Evolutionary conservation across 2,113 vertebrate genomes (phyloP).

Genomic region (Barnardius zonarius): DNA sequence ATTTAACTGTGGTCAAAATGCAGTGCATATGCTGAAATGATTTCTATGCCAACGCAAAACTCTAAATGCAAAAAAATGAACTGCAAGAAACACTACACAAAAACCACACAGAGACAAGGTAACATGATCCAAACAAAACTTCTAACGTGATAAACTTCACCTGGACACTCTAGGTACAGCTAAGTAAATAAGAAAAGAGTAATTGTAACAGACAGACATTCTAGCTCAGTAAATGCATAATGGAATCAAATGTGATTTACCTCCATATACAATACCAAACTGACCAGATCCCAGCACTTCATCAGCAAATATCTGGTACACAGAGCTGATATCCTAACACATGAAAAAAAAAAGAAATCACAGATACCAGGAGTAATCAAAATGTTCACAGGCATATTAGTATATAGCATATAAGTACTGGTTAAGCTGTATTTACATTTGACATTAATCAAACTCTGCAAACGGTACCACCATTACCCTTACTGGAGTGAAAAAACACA

Average conservation of each 20-base stretch:
- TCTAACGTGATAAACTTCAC: not conserved
- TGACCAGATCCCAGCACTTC: conserved; percentile 98
- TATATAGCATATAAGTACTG: not conserved
- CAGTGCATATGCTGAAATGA: not conserved
- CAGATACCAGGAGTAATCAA: not conserved
- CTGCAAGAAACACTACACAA: not conserved
- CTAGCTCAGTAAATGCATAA: not conserved
- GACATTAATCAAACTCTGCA: not conserved
- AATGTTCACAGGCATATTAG: not conserved
- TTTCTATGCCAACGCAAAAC: not conserved
- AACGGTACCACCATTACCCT: not conserved
- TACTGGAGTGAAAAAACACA: not conserved
- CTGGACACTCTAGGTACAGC: not conserved
- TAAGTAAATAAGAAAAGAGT: not conserved
- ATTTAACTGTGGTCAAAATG: not conserved
- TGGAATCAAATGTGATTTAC: conserved; percentile 68
- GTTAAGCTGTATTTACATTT: not conserved
- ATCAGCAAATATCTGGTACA: conserved; percentile 99
- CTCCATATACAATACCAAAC: conserved; percentile 98
- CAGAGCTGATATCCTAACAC: conserved; percentile 91
- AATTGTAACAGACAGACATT: not conserved
- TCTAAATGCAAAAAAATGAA: not conserved
- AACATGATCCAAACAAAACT: not conserved
- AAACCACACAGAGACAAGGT: not conserved
- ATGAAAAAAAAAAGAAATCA: conserved; percentile 24